phyloP scores from a whole-genome alignment of 2,888 invertebrate species.

The Limnephilus lunatus region DNA sequence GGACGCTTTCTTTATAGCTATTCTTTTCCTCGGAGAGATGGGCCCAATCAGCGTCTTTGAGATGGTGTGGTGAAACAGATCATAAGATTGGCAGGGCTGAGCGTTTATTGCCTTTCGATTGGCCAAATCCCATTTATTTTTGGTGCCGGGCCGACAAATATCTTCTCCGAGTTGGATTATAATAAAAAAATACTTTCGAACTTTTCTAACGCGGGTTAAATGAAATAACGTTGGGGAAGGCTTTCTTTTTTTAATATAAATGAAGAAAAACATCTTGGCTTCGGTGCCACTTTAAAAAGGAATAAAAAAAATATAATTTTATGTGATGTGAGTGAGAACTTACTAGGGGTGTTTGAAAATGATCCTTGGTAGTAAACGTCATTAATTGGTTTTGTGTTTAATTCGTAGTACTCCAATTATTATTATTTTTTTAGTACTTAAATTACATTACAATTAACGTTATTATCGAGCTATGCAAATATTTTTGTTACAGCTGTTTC shows the following conservation, averaged over 20 bases:
- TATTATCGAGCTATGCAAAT: too few relatives aligned
- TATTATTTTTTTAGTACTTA: too few relatives aligned
- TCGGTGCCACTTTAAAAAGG: too few relatives aligned
- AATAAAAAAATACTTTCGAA: conserved; percentile 28
- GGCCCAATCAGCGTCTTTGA: conserved; percentile 32
- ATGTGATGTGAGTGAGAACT: too few relatives aligned
- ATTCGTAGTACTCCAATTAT: too few relatives aligned
- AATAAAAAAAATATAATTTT: too few relatives aligned
- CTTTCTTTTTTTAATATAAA: neutral
- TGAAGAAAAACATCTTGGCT: too few relatives aligned
- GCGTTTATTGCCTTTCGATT: conserved; percentile 43
- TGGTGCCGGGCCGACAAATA: conserved; percentile 36
- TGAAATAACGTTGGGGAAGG: neutral
- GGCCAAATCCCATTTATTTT: conserved; percentile 45
- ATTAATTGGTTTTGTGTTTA: too few relatives aligned
- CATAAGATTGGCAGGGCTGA: conserved; percentile 35
- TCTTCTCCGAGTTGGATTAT: conserved; percentile 29
- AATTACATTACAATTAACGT: too few relatives aligned
- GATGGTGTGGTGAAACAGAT: conserved; percentile 30
- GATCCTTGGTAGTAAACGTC: too few relatives aligned
- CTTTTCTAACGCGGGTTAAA: neutral
- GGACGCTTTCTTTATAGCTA: neutral
- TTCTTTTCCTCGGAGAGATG: conserved; percentile 22
- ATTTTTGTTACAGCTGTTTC: too few relatives aligned
- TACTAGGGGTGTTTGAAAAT: too few relatives aligned